Evolutionary conservation across 2,797 vertebrate genomes (phyloP), one percentile per base, ranked within the genome.

Genomic region (Xiphorhynchus erythropygius): DNA sequence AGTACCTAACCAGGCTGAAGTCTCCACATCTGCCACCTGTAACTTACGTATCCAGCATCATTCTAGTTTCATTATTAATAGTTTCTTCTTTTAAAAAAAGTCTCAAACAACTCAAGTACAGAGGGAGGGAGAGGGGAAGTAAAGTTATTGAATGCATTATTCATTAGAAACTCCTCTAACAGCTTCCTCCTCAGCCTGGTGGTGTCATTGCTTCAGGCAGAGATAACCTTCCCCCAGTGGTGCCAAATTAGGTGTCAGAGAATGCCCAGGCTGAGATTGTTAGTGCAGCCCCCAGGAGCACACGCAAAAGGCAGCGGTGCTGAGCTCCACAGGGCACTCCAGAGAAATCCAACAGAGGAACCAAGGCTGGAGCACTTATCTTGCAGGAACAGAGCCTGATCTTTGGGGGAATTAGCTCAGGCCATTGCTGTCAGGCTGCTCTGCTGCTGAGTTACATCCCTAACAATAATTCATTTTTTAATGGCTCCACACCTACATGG

Each of bases 381-480:
- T 90, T 92, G 35, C 87, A 90, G 84, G 69, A 88, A 49, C 89
- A 90, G 87, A 83, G 71, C 69, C 71, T 76, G 84, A 90, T 96
- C 84, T 92, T 83, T 30, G 64, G 73, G 64, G 84, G 87, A 95
- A 90, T 92, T 90, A 89, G 68, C 89, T 87, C 50, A 41, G 84
- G 89, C 84, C 76, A 52, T 55, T 71, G 67, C 86, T 64, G 67
- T 83, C 69, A 67, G 73, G 78, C 65, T 73, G 53, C 73, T 84
- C 84, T 55, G 67, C 90, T 67, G 39, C 70, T 71, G 74, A 91
- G 53, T 79, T 84, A 94, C 90, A 59, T 39, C 41, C 32, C 28
- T 35, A 68, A 75, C 79, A 64, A 64, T 79, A 79, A 95, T 55
- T 82, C 88, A 84, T 76, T 64, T 89, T 74, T 79, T 84, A 92